Evolutionary conservation across 2,797 vertebrate species (phyloP).

Genomic region (Tauraco hartlaubi): DNA sequence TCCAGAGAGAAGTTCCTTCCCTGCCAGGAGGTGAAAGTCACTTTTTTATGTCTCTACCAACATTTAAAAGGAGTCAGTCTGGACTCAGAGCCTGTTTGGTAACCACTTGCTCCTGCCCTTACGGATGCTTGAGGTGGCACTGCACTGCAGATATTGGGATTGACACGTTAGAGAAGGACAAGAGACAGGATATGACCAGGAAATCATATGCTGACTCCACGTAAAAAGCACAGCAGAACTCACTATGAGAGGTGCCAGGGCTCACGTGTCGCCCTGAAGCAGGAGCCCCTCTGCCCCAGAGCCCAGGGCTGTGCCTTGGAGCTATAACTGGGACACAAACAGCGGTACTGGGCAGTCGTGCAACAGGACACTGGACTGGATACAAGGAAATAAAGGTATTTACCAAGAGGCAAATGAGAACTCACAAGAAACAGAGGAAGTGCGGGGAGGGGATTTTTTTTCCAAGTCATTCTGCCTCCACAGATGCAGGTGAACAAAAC

Average conservation of each 20-base stretch:
- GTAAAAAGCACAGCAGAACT: background rate
- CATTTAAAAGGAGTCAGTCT: background rate
- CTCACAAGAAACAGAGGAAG: background rate
- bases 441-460: background rate
- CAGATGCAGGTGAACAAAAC: background rate
- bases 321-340: fast-evolving
- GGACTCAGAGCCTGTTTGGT: background rate
- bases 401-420: background rate
- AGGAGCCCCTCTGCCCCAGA: background rate
- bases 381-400: background rate
- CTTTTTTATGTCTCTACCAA: background rate
- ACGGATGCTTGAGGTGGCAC: background rate
- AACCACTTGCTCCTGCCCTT: background rate
- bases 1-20: background rate
- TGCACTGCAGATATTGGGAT: background rate
- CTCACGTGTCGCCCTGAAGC: background rate
- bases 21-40: background rate
- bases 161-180: background rate
- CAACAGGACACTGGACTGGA: too few species aligned
- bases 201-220: background rate
- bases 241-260: too few species aligned
- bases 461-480: background rate
- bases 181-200: background rate
- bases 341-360: background rate
- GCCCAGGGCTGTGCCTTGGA: background rate